phyloP scores from a whole-genome alignment of 2,797 vertebrate species.

The Zalophus californianus region DNA sequence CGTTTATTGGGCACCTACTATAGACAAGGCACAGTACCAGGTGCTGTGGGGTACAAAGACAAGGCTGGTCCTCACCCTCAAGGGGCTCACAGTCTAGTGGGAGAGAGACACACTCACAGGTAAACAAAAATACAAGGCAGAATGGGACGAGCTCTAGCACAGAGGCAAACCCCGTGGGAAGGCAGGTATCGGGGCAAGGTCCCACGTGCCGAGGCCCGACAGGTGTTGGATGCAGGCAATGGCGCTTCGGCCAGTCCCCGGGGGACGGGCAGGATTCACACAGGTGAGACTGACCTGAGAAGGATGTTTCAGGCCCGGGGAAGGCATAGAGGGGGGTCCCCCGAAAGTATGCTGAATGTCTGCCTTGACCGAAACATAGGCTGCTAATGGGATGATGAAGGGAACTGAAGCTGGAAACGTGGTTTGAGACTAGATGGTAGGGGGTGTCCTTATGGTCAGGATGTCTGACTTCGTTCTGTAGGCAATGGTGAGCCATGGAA shows the following conservation, averaged over 20 bases:
- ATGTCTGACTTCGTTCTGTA: neutral
- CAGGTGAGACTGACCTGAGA: neutral
- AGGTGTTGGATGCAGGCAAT: fast-evolving
- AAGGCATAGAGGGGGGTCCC: too few relatives aligned
- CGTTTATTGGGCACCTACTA: constrained; percentile 71
- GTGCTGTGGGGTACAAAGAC: neutral
- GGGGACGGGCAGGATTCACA: neutral
- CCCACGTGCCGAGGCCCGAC: too few relatives aligned
- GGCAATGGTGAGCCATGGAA: neutral
- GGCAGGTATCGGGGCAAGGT: neutral
- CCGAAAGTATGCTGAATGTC: too few relatives aligned
- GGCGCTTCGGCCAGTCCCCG: fast-evolving
- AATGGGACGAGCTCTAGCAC: too few relatives aligned
- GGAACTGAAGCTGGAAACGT: neutral
- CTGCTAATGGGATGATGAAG: fast-evolving
- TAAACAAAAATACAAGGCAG: neutral
- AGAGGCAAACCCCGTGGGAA: neutral
- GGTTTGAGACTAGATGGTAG: fast-evolving
- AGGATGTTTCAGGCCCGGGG: neutral
- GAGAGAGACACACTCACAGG: neutral
- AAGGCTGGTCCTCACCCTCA: neutral
- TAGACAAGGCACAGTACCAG: constrained; percentile 11
- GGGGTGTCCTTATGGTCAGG: neutral
- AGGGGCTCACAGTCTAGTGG: neutral
- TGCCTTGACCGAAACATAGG: fast-evolving